Base-by-base conservation (phyloP, 1,140 invertebrate genomes). In the Meloidogyne exigua region DNA sequence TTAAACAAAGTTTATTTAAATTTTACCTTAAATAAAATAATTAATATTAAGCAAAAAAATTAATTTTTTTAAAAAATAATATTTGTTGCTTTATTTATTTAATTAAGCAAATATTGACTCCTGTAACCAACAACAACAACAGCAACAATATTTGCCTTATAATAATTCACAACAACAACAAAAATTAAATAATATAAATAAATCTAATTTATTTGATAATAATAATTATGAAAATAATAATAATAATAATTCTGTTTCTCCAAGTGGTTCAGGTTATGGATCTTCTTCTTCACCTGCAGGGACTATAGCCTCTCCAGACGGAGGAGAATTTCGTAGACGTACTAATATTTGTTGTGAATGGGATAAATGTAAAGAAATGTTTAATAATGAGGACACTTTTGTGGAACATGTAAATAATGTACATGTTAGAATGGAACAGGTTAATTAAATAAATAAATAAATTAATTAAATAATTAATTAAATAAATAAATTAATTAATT, bases 341-440 rank as follows among this genome's bases (percentile, higher is more conserved):
- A 57, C 49, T 9, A 57, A 57, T 57, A 57, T 57, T 9, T 57
- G 5, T 57, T 73, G 72, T 32, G 57, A 57, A 26, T 73, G 72
- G 72, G 32, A 62, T n/a, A 26, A 36, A 32, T 73, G 72, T 39
- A 36, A 18, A 42, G 72, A 73, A 57, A 21, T 62, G 21, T 73
- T 73, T 36, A 64, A 28, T 36, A 73, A 57, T 23, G 72, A 73
- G 15, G 65, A 73, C n/a, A 62, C 42, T 15, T 73, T 73, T 64
- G 72, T 73, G 21, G 72, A 73, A 36, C 72, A 73, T 32, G 72
- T 73, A 21, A 73, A 73, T 64, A 65, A 73, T 25, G n/a, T 57
- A 57, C 72, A 73, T 32, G 72, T 73, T 12, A 62, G 72, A 25
- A 62, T 23, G 28, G 72, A 73, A 32, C 72, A 73, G 72, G 69